Evolutionary conservation across 2,797 vertebrate genomes (phyloP).

Genomic region (Botia kubotai): DNA sequence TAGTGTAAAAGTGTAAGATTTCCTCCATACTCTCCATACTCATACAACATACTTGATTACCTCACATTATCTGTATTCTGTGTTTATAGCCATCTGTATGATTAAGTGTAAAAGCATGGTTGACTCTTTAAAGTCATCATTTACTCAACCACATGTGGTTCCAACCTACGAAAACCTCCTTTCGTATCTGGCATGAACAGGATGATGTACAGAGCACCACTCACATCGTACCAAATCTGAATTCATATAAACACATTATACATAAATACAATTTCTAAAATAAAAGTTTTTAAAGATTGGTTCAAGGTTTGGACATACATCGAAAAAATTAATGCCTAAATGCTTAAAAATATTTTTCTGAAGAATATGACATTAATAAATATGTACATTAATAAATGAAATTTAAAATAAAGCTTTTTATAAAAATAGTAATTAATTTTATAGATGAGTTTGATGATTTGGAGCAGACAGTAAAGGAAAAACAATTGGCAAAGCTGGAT

Average conservation of each 20-base stretch:
- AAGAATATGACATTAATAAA: too few species aligned
- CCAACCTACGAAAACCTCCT: conserved; percentile 70
- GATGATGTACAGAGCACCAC: conserved; percentile 93
- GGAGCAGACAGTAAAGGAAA: too few species aligned
- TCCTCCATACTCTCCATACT: conserved; percentile 89
- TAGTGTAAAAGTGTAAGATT: conserved; percentile 89
- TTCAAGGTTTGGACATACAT: neutral
- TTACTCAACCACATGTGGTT: neutral
- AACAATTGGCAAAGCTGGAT: too few species aligned
- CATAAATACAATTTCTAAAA: neutral
- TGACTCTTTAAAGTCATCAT: too few species aligned
- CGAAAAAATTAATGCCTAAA: neutral
- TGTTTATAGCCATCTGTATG: neutral
- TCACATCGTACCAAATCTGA: conserved; percentile 92
- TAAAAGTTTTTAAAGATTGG: neutral
- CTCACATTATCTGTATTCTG: neutral
- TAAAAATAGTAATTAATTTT: too few species aligned
- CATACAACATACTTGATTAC: neutral
- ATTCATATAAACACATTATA: conserved; percentile 7
- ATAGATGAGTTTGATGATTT: too few species aligned
- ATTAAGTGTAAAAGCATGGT: neutral
- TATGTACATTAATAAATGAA: too few species aligned
- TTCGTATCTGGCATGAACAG: conserved; percentile 87
- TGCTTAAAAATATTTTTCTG: neutral
- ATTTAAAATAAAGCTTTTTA: too few species aligned